These are phyloP conservation scores for Diplodus puntazzo DNA, from an alignment of 2,797 vertebrate genomes.

Conservation along the genomic window DNA sequence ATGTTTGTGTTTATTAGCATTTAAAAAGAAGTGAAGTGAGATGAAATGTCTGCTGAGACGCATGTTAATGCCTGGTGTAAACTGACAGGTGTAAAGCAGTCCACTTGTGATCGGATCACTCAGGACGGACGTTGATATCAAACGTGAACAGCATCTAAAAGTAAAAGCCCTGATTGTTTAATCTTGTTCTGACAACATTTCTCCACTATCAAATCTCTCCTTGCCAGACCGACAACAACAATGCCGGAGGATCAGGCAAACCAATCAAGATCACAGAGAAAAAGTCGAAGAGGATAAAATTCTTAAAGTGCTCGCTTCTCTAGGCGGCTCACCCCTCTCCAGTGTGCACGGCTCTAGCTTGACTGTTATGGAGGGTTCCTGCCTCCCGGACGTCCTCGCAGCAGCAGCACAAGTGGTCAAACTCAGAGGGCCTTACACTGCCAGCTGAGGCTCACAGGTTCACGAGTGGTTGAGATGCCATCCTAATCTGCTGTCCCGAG, in stretches of 20 bases:
- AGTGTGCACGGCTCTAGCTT: conserved; percentile 9
- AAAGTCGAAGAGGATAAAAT: conserved; percentile 95
- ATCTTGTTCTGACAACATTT: conserved; percentile 11
- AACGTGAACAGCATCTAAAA: too few species aligned
- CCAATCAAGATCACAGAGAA: conserved; percentile 97
- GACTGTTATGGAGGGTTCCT: conserved; percentile 53
- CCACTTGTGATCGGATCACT: too few species aligned
- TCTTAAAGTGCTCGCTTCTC: conserved; percentile 96
- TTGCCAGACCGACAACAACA: conserved; percentile 91
- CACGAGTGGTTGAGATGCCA: conserved; percentile 35
- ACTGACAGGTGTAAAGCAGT: too few species aligned
- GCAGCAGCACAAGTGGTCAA: conserved; percentile 38
- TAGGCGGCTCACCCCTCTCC: conserved; percentile 68
- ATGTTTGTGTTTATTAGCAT: too few species aligned
- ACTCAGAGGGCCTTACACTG: conserved; percentile 43
- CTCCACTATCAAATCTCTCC: conserved; percentile 31
- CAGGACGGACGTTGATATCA: too few species aligned
- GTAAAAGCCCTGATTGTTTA: conserved; percentile 7
- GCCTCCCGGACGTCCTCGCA: conserved; percentile 33
- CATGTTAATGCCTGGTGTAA: too few species aligned
- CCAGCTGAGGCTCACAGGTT: conserved; percentile 55
- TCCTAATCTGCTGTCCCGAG: conserved; percentile 48
- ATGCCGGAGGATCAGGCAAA: conserved; percentile 89
- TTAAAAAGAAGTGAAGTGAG: too few species aligned
- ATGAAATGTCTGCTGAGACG: too few species aligned